These are phyloP conservation scores for Halocynthia roretzi DNA, from an alignment of 23 tunicate species.

Conservation along the genomic window DNA sequence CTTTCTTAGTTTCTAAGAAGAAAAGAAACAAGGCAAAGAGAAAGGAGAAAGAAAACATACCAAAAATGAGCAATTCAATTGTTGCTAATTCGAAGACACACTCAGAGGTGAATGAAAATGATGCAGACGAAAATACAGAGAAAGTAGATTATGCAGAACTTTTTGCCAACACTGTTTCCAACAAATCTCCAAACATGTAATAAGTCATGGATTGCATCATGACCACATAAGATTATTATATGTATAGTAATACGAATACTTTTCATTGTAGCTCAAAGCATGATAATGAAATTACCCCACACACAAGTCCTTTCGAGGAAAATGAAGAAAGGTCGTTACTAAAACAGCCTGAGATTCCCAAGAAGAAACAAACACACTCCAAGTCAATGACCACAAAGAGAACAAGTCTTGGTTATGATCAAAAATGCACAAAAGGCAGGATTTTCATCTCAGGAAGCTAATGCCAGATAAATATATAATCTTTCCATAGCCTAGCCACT, in stretches of 20 bases:
- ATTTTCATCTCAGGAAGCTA: too few species aligned
- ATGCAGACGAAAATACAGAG: too few species aligned
- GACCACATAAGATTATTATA: constrained; percentile 1
- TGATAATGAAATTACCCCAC: constrained; percentile 39
- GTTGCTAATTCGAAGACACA: too few species aligned
- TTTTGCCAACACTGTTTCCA: background rate
- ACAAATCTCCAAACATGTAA: constrained; percentile 15
- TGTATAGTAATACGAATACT: background rate
- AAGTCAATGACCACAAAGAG: constrained; percentile 14
- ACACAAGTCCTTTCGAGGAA: constrained; percentile 36
- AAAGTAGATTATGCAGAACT: constrained; percentile 7
- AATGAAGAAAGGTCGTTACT: constrained; percentile 4
- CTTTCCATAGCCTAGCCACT: background rate
- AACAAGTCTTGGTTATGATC: constrained; percentile 25
- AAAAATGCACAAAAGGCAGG: background rate
- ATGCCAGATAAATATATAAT: too few species aligned
- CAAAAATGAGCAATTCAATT: too few species aligned
- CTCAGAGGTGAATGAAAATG: too few species aligned
- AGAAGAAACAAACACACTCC: constrained; percentile 12
- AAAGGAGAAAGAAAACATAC: too few species aligned
- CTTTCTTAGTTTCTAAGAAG: too few species aligned
- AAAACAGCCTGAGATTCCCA: constrained; percentile 10
- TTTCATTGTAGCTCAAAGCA: constrained; percentile 18
- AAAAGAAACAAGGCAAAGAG: too few species aligned
- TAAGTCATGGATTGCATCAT: too few species aligned